Base-by-base conservation (phyloP, 2,888 invertebrate genomes). In the Antheraea assamensis region DNA sequence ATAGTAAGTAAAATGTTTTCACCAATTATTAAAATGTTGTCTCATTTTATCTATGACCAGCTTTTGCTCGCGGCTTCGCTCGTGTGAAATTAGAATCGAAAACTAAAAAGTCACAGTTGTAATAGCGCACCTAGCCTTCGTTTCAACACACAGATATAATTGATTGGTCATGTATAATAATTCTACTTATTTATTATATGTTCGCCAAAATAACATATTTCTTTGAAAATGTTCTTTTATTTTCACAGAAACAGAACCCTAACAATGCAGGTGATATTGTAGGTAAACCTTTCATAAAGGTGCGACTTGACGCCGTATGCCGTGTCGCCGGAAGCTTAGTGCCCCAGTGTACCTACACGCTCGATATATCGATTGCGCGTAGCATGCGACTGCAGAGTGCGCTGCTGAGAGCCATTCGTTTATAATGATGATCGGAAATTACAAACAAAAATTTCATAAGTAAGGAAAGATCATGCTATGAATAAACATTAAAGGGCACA, bases 351-450 rank as follows among this genome's bases (percentile, higher is more conserved):
- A 75, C 58, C 13, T 58, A 13, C 74, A 72, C 82, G 83, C 79
- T 88, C 87, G 81, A 89, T 87, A 87, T 87, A 90, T 90, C 80
- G 88, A 88, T 87, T 82, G 77, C 76, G 75, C 74, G 73, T 78
- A 77, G 77, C 78, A 79, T 79, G 72, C 79, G 81, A 76, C 74
- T 73, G 55, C 58, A 68, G 21, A 35, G n/a, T 27, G 68, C 68
- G 31, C 35, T 68, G 21, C 35, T n/a, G 35, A 68, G 19, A 68
- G 19, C n/a, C 31, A 35, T 68, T 68, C 35, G 68, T n/a, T n/a
- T 68, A 64, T 64, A 64, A 64, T 5, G 61, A 3, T 7, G 17
- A 15, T 64, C 58, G 0, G 27, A 64, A 3, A 17, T 27, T 27
- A 30, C 2, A 27, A 30, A 17, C 61, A 64, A 30, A 27, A 1